These are phyloP conservation scores for Marronus borbonicus DNA, from an alignment of 2,888 invertebrate genomes.

Conservation along the genomic window DNA sequence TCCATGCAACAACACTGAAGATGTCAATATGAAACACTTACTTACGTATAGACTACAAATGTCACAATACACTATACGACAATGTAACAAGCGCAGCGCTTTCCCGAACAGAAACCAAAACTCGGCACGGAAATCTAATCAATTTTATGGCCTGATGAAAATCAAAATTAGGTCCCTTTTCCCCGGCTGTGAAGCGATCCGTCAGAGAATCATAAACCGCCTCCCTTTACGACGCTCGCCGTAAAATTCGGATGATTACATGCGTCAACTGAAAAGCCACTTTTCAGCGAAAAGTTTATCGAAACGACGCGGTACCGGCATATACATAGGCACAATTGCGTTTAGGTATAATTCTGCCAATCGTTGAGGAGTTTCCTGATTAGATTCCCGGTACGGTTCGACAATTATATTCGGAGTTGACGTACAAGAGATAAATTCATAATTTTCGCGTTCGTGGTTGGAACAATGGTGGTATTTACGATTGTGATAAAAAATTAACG, in stretches of 20 bases:
- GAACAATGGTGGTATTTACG: no score
- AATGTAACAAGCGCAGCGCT: background rate
- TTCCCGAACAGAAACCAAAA: background rate
- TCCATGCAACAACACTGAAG: no score
- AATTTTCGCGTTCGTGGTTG: no score
- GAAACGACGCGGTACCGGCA: constrained; percentile 4
- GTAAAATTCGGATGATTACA: constrained; percentile 39
- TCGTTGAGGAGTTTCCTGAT: constrained; percentile 13
- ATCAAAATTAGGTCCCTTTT: constrained; percentile 38
- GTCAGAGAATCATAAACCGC: constrained; percentile 35
- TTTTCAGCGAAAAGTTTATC: constrained; percentile 29
- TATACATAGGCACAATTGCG: background rate
- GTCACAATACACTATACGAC: background rate
- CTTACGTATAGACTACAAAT: background rate
- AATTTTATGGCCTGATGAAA: constrained; percentile 40
- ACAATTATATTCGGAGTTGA: background rate
- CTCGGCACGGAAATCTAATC: constrained; percentile 25
- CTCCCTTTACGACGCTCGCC: constrained; percentile 37
- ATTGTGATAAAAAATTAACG: no score
- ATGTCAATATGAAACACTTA: no score
- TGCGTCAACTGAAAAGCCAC: constrained; percentile 31
- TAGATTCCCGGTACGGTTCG: background rate
- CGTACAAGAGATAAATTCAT: background rate
- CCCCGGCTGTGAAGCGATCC: constrained; percentile 36
- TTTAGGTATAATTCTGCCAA: constrained; percentile 9